Conservation (phyloP, 1,140 invertebrate species). For the Oryctes rhinoceros region DNA sequence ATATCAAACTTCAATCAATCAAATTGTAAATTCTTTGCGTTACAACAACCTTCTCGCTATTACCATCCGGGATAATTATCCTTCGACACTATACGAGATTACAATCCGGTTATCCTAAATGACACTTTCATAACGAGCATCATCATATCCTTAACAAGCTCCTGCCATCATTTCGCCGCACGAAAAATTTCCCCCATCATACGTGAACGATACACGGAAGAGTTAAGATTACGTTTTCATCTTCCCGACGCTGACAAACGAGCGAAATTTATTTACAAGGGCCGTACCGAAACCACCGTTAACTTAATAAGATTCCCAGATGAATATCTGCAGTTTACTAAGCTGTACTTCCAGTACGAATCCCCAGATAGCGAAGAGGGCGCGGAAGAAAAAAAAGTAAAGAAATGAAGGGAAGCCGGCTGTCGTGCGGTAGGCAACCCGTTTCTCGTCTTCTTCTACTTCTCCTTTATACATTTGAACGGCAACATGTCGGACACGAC, state of each 20-base stretch:
- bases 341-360: not conserved
- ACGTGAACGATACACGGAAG: not conserved
- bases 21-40: too few relatives aligned
- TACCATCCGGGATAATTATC: too few relatives aligned
- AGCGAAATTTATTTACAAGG: constrained; percentile 10
- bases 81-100: too few relatives aligned
- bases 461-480: constrained; percentile 12
- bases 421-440: not conserved
- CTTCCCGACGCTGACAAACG: constrained; percentile 22
- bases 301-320: constrained; percentile 35
- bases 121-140: too few relatives aligned
- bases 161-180: too few relatives aligned
- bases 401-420: not conserved
- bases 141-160: too few relatives aligned
- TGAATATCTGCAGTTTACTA: constrained; percentile 32
- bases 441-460: not conserved
- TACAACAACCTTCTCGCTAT: too few relatives aligned
- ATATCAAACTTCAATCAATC: too few relatives aligned
- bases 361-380: too few relatives aligned
- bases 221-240: constrained; percentile 34
- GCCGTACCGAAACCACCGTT: not conserved
- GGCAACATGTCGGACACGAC: constrained; percentile 30
- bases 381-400: too few relatives aligned
- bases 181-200: not conserved
- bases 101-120: too few relatives aligned